Base-by-base conservation (phyloP, 2,797 vertebrate genomes). In the Eospalax fontanierii region DNA sequence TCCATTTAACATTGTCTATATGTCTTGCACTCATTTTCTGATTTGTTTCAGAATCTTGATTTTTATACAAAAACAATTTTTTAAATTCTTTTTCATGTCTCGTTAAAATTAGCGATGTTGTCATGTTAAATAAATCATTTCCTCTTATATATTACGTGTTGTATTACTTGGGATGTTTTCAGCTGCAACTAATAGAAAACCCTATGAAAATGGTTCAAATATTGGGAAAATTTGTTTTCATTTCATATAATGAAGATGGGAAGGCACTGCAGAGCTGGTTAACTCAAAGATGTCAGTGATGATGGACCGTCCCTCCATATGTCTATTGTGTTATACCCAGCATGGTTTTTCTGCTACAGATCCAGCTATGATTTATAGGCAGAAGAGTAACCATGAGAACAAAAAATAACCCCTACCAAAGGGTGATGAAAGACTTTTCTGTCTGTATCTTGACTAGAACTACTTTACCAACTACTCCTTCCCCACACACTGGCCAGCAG, bases 121-220 rank as follows among this genome's bases (percentile, higher is more conserved):
- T 63, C 63, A 89, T 70, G 16, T 81, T 84, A 93, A 87, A 93
- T 57, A 84, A 92, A 65, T 90, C 30, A 93, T 89, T 96, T 90
- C 40, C 33, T 94, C 15, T 82, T 79, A 91, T 3, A 89, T 79
- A 65, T 78, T 94, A 82, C 73, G 43, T 0, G 40, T 15, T 87
- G 10, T 46, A 74, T 90, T 79, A 38, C 30, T 82, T 30, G 87
- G 80, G 46, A 81, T 91, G 26, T 19, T 92, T 95, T 81, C 71
- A 87, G 40, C 22, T 43, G 33, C 46, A 96, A 90, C 87, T 71
- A 91, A 93, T 54, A 86, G 57, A 65, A 95, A 80, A 38, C 26
- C 7, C 35, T 84, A 68, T 63, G 33, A 63, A 91, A 95, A 87
- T 87, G 2, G 18, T 18, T 95, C 91, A 84, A 54, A 94, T 78